Evolutionary conservation across 1,140 invertebrate species (phyloP).

Genomic region (Rhyzopertha dominica): DNA sequence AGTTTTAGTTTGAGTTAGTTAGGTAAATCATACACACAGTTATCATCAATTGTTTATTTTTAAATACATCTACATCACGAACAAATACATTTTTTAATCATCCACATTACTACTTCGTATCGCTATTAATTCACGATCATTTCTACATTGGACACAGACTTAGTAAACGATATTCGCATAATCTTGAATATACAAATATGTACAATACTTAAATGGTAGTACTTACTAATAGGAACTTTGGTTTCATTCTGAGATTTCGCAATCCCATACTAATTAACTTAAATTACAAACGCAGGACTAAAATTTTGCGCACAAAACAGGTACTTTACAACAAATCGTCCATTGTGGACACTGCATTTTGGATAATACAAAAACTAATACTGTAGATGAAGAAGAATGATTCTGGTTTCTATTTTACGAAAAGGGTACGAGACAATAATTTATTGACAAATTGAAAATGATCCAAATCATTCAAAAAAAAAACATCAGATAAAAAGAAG

Average conservation of each 20-base stretch:
- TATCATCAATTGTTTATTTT: constrained; percentile 26
- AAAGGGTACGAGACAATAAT: constrained; percentile 3
- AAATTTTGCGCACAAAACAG: constrained; percentile 1
- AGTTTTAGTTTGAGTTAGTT: too few relatives aligned
- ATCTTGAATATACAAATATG: constrained; percentile 15
- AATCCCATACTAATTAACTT: constrained; percentile 1
- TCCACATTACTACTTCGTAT: constrained; percentile 22
- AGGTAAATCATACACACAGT: too few relatives aligned
- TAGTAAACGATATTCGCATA: constrained; percentile 19
- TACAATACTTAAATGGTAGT: constrained; percentile 24
- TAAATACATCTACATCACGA: constrained; percentile 36
- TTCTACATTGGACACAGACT: constrained; percentile 19
- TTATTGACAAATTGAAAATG: too few relatives aligned
- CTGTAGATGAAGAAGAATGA: neutral
- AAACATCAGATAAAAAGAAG: too few relatives aligned
- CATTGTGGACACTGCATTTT: constrained; percentile 2
- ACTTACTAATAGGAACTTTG: constrained; percentile 41
- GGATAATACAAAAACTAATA: constrained; percentile 5
- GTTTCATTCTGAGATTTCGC: constrained; percentile 31
- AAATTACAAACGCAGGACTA: constrained; percentile 3
- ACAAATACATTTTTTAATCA: constrained; percentile 36
- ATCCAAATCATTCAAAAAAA: too few relatives aligned
- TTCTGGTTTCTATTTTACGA: neutral
- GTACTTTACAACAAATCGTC: constrained; percentile 6
- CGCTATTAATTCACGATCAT: constrained; percentile 18